phyloP scores from a whole-genome alignment of 2,797 vertebrate genomes.

The Onychomys torridus region DNA sequence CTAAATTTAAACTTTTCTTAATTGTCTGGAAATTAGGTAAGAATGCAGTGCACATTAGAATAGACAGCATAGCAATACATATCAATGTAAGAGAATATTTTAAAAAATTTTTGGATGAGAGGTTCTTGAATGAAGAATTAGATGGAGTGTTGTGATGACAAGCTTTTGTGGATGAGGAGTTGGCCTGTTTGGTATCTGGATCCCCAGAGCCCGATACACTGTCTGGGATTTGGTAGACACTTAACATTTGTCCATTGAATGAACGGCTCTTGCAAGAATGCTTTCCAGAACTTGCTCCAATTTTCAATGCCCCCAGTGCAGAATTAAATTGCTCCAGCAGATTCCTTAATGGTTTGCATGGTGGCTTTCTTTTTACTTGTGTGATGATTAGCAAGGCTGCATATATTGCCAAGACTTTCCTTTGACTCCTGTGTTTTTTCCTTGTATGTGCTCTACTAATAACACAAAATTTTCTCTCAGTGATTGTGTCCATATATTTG shows the following conservation, averaged over 20 bases:
- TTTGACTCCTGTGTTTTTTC: constrained; percentile 28
- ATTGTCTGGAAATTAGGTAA: not conserved
- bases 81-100: constrained; percentile 9
- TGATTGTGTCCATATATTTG: not conserved
- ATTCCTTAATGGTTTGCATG: constrained; percentile 20
- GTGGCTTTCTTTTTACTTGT: constrained; percentile 51
- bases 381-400: constrained; percentile 32
- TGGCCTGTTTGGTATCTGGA: not conserved
- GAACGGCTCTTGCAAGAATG: constrained; percentile 49
- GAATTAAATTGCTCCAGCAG: constrained; percentile 5
- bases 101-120: not conserved
- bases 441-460: not conserved
- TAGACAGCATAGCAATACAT: not conserved
- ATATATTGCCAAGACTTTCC: constrained; percentile 53
- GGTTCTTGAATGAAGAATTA: not conserved
- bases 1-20: constrained; percentile 1
- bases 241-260: constrained; percentile 32
- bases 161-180: not conserved
- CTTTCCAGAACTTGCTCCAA: constrained; percentile 43
- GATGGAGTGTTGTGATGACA: not conserved
- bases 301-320: constrained; percentile 37
- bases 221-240: not conserved
- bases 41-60: not conserved
- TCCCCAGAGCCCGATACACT: constrained; percentile 53
- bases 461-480: not conserved